These are phyloP conservation scores for Mactra quadrangularis DNA, from an alignment of 1,140 invertebrate genomes.

Conservation along the genomic window DNA sequence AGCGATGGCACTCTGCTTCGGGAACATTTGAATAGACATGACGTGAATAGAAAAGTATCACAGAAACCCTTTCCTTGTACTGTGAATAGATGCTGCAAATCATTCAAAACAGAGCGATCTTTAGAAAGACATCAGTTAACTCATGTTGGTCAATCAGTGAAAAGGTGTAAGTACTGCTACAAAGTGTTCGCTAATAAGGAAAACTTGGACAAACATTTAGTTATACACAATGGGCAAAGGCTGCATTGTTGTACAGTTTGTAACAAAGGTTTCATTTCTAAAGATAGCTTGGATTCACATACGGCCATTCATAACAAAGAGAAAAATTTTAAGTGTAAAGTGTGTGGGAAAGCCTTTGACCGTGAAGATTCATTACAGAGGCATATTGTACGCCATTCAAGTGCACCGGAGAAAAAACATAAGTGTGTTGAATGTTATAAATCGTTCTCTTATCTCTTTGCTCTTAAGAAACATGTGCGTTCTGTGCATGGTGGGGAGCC, in stretches of 20 bases:
- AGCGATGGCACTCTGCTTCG: constrained; percentile 9
- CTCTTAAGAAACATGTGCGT: constrained; percentile 66
- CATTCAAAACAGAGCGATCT: constrained; percentile 20
- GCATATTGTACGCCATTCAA: constrained; percentile 57
- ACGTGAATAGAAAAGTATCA: neutral
- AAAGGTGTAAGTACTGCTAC: constrained; percentile 39
- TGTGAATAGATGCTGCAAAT: constrained; percentile 19
- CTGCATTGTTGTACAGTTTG: neutral
- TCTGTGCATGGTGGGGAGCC: constrained; percentile 93
- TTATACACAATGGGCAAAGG: neutral
- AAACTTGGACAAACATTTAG: constrained; percentile 35
- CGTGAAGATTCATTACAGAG: constrained; percentile 73
- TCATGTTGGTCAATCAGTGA: constrained; percentile 19
- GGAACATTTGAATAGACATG: constrained; percentile 24
- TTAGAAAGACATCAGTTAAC: constrained; percentile 26
- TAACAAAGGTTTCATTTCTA: constrained; percentile 4
- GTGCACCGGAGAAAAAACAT: constrained; percentile 55
- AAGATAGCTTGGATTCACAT: constrained; percentile 20
- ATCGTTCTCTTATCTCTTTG: constrained; percentile 62
- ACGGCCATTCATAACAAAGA: constrained; percentile 28
- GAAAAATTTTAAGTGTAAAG: constrained; percentile 37
- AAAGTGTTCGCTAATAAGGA: constrained; percentile 50
- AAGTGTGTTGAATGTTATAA: constrained; percentile 70
- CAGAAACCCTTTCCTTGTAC: constrained; percentile 27
- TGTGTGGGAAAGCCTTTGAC: constrained; percentile 59